Percentiles rank a stretch among this genome's conserved stretches.
Evolutionary conservation across 2,888 invertebrate genomes (phyloP).

Genomic region (Stenurella melanura): DNA sequence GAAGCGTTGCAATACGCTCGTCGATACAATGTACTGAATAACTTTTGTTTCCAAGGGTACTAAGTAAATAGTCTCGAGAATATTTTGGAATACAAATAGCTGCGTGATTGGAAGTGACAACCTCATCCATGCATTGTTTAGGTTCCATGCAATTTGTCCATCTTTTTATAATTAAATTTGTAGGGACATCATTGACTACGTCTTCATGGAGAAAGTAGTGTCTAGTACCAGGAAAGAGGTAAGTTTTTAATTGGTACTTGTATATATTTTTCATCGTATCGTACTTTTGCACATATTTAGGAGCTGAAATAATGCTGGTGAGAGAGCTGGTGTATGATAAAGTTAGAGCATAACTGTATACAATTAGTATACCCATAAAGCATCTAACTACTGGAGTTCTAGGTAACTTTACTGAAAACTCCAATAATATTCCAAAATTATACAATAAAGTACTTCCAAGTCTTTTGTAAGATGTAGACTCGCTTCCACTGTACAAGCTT

Average conservation of each 20-base stretch:
- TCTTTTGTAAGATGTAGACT: slow-evolving; percentile 36
- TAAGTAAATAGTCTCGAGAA: slow-evolving; percentile 5
- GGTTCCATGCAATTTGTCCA: not conserved
- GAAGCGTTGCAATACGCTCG: not conserved
- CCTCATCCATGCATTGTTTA: not conserved
- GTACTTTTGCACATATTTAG: slow-evolving; percentile 38
- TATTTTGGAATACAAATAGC: not conserved
- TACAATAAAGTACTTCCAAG: slow-evolving; percentile 10
- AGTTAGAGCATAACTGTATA: slow-evolving; percentile 30
- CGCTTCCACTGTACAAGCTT: slow-evolving; percentile 9
- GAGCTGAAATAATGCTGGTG: slow-evolving; percentile 41
- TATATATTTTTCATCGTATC: slow-evolving; percentile 42
- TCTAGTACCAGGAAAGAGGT: slow-evolving; percentile 5
- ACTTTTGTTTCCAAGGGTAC: not conserved
- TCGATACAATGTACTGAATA: not conserved
- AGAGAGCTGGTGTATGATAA: slow-evolving; percentile 39
- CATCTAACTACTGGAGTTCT: slow-evolving; percentile 36
- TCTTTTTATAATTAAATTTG: not conserved
- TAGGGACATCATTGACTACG: not conserved
- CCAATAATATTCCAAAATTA: slow-evolving; percentile 18
- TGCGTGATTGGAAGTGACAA: not conserved
- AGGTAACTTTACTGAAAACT: slow-evolving; percentile 8
- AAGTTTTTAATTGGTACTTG: slow-evolving; percentile 39
- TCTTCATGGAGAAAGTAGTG: not conserved
- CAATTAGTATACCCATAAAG: slow-evolving; percentile 22